Percentiles rank a stretch among this genome's conserved stretches.
Conservation (phyloP, 2,888 invertebrate species). For the Agrochola lychnidis region DNA sequence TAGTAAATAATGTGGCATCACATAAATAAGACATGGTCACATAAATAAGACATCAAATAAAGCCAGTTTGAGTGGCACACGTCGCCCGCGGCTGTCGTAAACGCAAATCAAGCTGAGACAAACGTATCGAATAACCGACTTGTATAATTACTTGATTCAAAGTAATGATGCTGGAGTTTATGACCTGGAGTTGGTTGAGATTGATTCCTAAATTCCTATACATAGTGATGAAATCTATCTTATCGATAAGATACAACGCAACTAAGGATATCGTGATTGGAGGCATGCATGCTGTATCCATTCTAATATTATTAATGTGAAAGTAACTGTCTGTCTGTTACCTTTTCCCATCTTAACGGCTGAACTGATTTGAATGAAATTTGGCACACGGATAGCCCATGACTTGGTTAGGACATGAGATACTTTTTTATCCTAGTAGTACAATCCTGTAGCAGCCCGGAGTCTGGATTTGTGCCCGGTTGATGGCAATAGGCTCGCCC, state of each 20-base stretch:
- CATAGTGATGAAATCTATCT: background rate
- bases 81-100: constrained; percentile 73
- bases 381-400: no score
- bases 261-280: background rate
- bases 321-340: background rate
- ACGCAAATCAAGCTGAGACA: constrained; percentile 72
- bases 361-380: no score
- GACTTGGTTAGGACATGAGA: background rate
- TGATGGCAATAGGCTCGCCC: no score
- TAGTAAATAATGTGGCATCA: constrained; percentile 58
- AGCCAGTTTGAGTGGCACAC: constrained; percentile 66
- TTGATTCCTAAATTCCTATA: constrained; percentile 8
- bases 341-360: no score
- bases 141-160: constrained; percentile 49
- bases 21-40: constrained; percentile 72
- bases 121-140: constrained; percentile 45
- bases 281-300: background rate
- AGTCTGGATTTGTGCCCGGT: no score
- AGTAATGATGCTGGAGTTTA: constrained; percentile 27
- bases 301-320: background rate
- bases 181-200: constrained; percentile 11
- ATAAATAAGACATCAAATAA: constrained; percentile 77
- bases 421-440: no score
- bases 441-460: no score
- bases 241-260: background rate